A percentile compares a stretch with the other conserved stretches of the same genome.
Conservation (phyloP, 2,113 vertebrate species). For the Columba janthina region DNA sequence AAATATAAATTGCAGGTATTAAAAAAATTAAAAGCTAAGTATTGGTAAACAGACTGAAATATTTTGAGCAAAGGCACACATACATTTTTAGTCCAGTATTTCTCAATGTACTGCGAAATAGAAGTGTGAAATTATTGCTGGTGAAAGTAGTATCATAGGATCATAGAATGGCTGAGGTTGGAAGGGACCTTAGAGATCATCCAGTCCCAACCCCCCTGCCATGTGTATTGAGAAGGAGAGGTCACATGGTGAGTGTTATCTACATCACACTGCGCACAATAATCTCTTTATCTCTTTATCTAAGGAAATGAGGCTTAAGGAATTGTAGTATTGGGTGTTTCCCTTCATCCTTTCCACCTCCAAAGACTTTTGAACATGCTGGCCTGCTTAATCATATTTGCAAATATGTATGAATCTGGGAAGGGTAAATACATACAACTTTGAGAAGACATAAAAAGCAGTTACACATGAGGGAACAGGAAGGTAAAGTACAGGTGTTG, state of each 20-base stretch:
- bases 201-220: no score
- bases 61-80: accelerated
- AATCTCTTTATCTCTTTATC: conserved; percentile 29
- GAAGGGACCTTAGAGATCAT: no score
- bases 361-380: not conserved
- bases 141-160: not conserved
- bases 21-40: not conserved
- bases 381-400: not conserved
- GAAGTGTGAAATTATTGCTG: not conserved
- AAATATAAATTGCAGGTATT: not conserved
- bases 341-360: not conserved
- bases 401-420: not conserved
- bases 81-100: not conserved
- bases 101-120: not conserved
- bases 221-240: not conserved
- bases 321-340: not conserved
- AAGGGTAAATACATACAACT: not conserved
- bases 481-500: not conserved
- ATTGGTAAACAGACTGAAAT: not conserved
- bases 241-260: not conserved
- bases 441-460: accelerated
- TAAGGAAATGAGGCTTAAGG: conserved; percentile 9
- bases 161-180: no score
- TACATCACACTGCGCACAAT: not conserved
- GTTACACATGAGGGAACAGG: not conserved